Base-by-base conservation (phyloP, 1,140 invertebrate genomes). In the Paraescarpia echinospica region DNA sequence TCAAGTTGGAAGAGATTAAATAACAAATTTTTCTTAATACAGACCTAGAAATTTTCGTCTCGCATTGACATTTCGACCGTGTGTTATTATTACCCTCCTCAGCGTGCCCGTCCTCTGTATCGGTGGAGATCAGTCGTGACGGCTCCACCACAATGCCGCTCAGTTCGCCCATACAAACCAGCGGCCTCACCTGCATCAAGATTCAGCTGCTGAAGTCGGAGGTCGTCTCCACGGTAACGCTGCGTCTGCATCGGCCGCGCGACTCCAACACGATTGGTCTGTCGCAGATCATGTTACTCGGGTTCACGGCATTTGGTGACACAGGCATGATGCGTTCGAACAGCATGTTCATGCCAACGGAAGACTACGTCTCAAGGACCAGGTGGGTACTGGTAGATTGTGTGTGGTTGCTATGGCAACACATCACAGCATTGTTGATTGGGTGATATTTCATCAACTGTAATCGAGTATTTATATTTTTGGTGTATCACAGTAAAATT, bases 51-150 rank as follows among this genome's bases (percentile, higher is more conserved):
- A n/a, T n/a, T n/a, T n/a, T n/a, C n/a, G n/a, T n/a, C n/a, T n/a
- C n/a, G n/a, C n/a, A n/a, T n/a, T n/a, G 41, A 41, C 41, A 41
- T 41, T 34, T 41, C 14, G 1, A n/a, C 33, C 34, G n/a, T n/a
- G n/a, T n/a, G n/a, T n/a, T n/a, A n/a, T n/a, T n/a, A n/a, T n/a
- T n/a, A n/a, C n/a, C n/a, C n/a, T 90, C 35, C 95, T 48, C 95
- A 97, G 98, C 98, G 8, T 98, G 98, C 94, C 98, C 98, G 8
- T 98, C 98, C 14, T 98, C 98, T n/a, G 98, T 99, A 1, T 98
- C 98, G 18, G 96, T 99, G 48, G 98, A 99, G 96, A 96, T 97
- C 34, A 97, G 97, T n/a, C 96, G 97, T 35, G 97, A 97, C 95
- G 96, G 96, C 88, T 94, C 95, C 89, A 96, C 94, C 94, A 94